Evolutionary conservation across 2,113 vertebrate genomes (phyloP), one percentile per base, ranked within the genome.

Genomic region (Spheniscus mendiculus): DNA sequence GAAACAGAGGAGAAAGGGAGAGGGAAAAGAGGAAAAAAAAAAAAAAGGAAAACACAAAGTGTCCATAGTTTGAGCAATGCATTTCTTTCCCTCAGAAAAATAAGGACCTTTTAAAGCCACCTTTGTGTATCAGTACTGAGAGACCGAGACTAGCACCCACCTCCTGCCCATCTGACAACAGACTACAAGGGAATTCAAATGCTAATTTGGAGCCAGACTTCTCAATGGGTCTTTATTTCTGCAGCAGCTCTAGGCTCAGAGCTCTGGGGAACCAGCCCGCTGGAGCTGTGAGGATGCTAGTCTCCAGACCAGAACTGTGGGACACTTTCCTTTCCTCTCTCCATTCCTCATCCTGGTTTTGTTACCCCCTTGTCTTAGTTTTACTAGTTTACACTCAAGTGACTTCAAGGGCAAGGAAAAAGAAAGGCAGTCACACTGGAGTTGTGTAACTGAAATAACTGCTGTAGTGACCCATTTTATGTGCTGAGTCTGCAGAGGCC

Each of bases 171-270:
- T 96, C 91, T 95, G 95, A 97, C 79, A 83, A 83, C 93, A 6
- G 91, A 50, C 87, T 86, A 58, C 67, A 89, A 73, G 65, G 62
- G 94, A 95, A 97, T 97, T 96, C 95, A 96, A 92, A 97, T 97
- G 95, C 95, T 93, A 97, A 95, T 96, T 45, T 93, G 78, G 19
- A 93, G 89, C 71, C 83, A 49, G 87, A 63, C n/a, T 87, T 67
- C 82, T 96, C 86, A 96, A 96, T 74, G 76, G 71, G 66, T 87
- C 93, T 97, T 97, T 97, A 87, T 97, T 97, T 81, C 47, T 89
- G 42, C 79, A n/a, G 83, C 62, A 86, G 77, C 80, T 76, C 58
- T 61, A 62, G 65, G 72, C 91, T 70, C 52, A n/a, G 87, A 52
- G 92, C 59, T 73, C 62, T 58, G 78, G 58, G 67, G 77, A 86